These are phyloP conservation scores for Calyptomena viridis DNA, from an alignment of 2,113 vertebrate species.

Conservation along the genomic window DNA sequence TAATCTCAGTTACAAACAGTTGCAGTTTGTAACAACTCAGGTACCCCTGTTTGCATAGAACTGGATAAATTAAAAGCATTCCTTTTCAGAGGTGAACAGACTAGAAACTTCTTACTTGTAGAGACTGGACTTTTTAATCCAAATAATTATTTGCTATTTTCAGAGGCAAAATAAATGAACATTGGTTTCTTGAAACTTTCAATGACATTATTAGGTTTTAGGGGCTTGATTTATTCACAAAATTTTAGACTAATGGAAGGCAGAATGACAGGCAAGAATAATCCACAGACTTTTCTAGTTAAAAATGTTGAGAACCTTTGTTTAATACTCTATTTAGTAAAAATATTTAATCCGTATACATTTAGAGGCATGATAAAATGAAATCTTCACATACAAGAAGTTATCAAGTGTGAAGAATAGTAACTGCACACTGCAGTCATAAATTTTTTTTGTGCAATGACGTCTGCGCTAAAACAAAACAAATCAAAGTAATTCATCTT, in stretches of 20 bases:
- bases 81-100: background rate
- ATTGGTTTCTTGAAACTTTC: background rate
- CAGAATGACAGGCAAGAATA: background rate
- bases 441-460: background rate
- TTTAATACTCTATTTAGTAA: background rate
- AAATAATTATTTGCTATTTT: background rate
- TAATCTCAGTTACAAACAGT: background rate
- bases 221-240: background rate
- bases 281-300: background rate
- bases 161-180: background rate
- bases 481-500: background rate
- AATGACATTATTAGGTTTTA: background rate
- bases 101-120: background rate
- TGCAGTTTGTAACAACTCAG: background rate
- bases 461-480: background rate
- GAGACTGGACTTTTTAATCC: background rate
- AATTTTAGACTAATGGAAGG: background rate
- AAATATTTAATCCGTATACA: background rate
- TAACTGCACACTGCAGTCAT: background rate
- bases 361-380: background rate
- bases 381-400: background rate
- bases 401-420: background rate
- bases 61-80: background rate
- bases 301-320: background rate
- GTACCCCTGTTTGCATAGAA: background rate